These are phyloP conservation scores for Euplexia lucipara DNA, from an alignment of 2,888 invertebrate genomes.

Conservation along the genomic window DNA sequence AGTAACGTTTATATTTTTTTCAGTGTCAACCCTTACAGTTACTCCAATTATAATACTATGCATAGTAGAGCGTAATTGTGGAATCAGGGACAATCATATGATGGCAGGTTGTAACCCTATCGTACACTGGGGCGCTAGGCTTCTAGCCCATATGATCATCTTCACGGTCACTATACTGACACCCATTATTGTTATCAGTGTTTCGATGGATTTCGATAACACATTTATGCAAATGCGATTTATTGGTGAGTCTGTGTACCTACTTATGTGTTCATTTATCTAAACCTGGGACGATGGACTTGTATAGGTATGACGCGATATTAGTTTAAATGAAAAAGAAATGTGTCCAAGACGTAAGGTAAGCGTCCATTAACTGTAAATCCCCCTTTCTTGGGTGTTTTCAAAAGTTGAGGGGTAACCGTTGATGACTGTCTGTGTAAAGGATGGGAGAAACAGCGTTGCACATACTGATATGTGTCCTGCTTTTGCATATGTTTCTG, in stretches of 20 bases:
- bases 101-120: slow-evolving; percentile 51
- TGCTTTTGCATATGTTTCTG: too few relatives aligned
- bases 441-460: too few relatives aligned
- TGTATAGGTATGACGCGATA: too few relatives aligned
- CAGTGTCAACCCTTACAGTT: slow-evolving; percentile 39
- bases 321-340: too few relatives aligned
- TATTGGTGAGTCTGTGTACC: slow-evolving; percentile 22
- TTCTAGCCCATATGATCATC: slow-evolving; percentile 28
- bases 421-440: too few relatives aligned
- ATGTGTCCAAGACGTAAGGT: too few relatives aligned
- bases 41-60: slow-evolving; percentile 31
- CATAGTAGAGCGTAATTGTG: slow-evolving; percentile 33
- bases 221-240: slow-evolving; percentile 33
- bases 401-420: too few relatives aligned
- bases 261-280: background rate
- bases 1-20: slow-evolving; percentile 13
- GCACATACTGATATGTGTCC: too few relatives aligned
- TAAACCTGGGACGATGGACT: too few relatives aligned
- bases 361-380: too few relatives aligned
- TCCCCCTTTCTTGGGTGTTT: too few relatives aligned
- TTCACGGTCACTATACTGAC: slow-evolving; percentile 12
- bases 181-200: slow-evolving; percentile 11
- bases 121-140: slow-evolving; percentile 42
- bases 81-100: slow-evolving; percentile 40
- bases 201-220: slow-evolving; percentile 28